Percentiles rank a stretch among this genome's conserved stretches.
Conservation (phyloP, 2,113 vertebrate genomes). For the Microcebus lehilahytsara region DNA sequence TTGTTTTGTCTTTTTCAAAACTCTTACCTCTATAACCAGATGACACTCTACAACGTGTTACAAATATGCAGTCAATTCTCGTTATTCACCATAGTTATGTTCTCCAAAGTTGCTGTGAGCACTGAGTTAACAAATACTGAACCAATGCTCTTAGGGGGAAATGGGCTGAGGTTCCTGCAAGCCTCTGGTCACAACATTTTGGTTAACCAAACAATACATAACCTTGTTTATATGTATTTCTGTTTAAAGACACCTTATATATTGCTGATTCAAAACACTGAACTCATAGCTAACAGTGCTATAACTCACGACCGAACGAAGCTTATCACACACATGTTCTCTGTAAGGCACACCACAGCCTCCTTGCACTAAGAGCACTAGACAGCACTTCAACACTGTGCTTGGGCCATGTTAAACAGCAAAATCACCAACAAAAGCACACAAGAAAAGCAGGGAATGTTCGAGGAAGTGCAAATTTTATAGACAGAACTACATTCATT, state of each 20-base stretch:
- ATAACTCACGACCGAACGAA: too few species aligned
- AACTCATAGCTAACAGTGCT: too few species aligned
- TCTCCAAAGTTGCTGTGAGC: not conserved
- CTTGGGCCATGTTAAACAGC: too few species aligned
- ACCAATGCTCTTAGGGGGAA: not conserved
- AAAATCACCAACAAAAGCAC: too few species aligned
- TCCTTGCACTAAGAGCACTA: too few species aligned
- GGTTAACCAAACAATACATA: not conserved
- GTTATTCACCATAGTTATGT: not conserved
- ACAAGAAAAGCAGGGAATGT: not conserved
- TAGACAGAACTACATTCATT: not conserved
- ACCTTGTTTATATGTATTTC: not conserved
- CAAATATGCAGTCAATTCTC: not conserved
- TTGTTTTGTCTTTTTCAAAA: not conserved
- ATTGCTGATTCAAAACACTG: not conserved
- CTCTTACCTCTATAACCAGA: not conserved
- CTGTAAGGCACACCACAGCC: too few species aligned
- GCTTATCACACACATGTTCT: too few species aligned
- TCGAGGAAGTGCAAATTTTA: not conserved
- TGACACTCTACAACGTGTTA: not conserved
- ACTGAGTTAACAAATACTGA: not conserved
- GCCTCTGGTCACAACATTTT: not conserved
- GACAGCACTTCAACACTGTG: too few species aligned
- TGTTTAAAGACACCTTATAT: not conserved
- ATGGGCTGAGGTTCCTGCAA: not conserved